Percentiles rank a stretch among this genome's conserved stretches.
Evolutionary conservation across 2,797 vertebrate genomes (phyloP).

Genomic region (Arvicola amphibius): DNA sequence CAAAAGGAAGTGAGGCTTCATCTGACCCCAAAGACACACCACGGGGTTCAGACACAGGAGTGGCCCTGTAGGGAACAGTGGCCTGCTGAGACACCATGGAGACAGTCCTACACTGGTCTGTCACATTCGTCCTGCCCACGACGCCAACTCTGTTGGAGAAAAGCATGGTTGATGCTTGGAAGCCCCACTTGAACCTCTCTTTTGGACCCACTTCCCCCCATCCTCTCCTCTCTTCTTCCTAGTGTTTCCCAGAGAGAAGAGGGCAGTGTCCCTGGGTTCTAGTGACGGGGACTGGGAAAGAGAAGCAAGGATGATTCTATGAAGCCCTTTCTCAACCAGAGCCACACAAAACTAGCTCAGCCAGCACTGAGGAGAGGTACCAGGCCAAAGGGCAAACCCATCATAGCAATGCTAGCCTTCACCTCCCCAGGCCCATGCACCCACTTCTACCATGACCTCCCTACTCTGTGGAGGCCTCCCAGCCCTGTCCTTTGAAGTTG

Average conservation of each 20-base stretch:
- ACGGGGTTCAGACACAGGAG: neutral
- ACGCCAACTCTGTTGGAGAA: neutral
- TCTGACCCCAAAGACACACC: neutral
- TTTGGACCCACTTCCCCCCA: neutral
- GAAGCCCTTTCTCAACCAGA: neutral
- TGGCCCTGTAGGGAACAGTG: neutral
- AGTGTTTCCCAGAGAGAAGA: neutral
- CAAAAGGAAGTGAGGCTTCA: slow-evolving; percentile 2
- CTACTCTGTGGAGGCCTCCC: neutral
- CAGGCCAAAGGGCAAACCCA: too few species aligned
- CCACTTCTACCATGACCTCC: neutral
- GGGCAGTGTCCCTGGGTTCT: neutral
- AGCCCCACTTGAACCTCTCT: neutral
- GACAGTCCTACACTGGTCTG: fast-evolving
- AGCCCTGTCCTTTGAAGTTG: neutral
- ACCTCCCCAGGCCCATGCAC: neutral
- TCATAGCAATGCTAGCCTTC: neutral
- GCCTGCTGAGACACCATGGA: neutral
- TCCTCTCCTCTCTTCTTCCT: neutral
- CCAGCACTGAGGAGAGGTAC: neutral
- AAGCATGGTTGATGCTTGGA: neutral
- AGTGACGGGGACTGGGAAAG: fast-evolving
- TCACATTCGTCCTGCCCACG: fast-evolving
- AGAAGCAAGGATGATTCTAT: neutral
- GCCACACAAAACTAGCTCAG: neutral